Base-by-base conservation (phyloP, 2,888 invertebrate species). In the Proisotoma minuta region DNA sequence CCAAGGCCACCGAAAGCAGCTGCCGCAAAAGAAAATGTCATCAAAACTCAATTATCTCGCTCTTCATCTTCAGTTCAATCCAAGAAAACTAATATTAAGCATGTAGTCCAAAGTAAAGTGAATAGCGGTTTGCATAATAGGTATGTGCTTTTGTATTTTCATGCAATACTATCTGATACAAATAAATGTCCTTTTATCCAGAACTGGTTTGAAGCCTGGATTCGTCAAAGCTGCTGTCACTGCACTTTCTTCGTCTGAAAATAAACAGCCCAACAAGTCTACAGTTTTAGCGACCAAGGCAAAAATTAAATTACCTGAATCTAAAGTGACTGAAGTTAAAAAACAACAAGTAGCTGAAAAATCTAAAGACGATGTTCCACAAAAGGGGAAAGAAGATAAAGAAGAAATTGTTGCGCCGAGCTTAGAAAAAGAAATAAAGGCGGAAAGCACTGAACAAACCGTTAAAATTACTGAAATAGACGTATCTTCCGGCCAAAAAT, bases 401-500 rank as follows among this genome's bases (percentile, higher is more conserved):
- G 20, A 43, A 18, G 43, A 43, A 43, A 20, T 43, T 43, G 15
- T 43, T 43, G 18, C n/a, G n/a, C n/a, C n/a, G n/a, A n/a, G n/a
- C n/a, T n/a, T n/a, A n/a, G n/a, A n/a, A n/a, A n/a, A 43, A 12
- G 43, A 43, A 20, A 15, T 43, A 20, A 43, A 43, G 23, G n/a
- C 4, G 50, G 12, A 50, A 22, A 50, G 8, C 12, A 3, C 48
- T 48, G 22, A n/a, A 8, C 5, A 48, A 22, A 26, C 50, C 4
- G n/a, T 12, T 50, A 27, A 24, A 5, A 50, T 22, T 23, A 10
- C 12, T 10, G 50, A 50, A 50, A 15, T 50, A 18, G 27, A 62
- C 15, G 69, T 68, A 20, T 72, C 67, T 39, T 71, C 70, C 5
- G 50, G 61, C 5, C 64, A 71, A 39, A 61, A 66, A 4, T 66